Percentiles rank a stretch among this genome's conserved stretches.
phyloP scores from a whole-genome alignment of 2,797 vertebrate species.

The Lepus townsendii region DNA sequence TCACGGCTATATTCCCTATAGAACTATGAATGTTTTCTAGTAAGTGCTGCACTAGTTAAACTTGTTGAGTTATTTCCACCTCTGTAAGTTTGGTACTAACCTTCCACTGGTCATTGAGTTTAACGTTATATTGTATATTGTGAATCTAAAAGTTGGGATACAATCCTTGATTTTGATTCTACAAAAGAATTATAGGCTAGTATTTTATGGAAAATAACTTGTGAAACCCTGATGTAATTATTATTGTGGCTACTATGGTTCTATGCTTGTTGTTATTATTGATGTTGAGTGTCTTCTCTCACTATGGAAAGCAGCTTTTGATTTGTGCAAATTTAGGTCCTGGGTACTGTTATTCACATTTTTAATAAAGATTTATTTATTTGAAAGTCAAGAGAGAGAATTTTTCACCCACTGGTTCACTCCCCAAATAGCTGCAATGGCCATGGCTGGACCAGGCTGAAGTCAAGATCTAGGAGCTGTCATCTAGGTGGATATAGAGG shows the following conservation, averaged over 20 bases:
- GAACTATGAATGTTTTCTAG: slow-evolving; percentile 61
- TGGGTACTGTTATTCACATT: neutral
- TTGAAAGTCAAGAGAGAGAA: no score
- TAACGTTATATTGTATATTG: neutral
- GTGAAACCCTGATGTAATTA: neutral
- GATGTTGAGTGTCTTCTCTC: neutral
- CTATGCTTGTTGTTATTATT: neutral
- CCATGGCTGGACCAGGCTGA: no score
- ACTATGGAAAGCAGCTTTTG: neutral
- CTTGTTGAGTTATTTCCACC: slow-evolving; percentile 62
- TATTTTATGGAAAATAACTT: slow-evolving; percentile 43
- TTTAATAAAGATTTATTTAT: no score
- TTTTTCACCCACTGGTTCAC: no score
- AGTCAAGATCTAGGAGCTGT: no score
- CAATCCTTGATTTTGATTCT: slow-evolving; percentile 2
- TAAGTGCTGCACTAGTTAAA: neutral
- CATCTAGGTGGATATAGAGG: no score
- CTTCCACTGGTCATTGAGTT: slow-evolving; percentile 39
- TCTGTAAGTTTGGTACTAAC: slow-evolving; percentile 25
- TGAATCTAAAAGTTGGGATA: neutral
- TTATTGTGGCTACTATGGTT: neutral
- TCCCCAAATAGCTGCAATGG: no score
- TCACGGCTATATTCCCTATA: slow-evolving; percentile 32
- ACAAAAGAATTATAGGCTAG: neutral
- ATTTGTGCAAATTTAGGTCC: neutral